These are phyloP conservation scores for Pollenia griseotomentosa DNA, from an alignment of 2,888 invertebrate species.

Conservation along the genomic window DNA sequence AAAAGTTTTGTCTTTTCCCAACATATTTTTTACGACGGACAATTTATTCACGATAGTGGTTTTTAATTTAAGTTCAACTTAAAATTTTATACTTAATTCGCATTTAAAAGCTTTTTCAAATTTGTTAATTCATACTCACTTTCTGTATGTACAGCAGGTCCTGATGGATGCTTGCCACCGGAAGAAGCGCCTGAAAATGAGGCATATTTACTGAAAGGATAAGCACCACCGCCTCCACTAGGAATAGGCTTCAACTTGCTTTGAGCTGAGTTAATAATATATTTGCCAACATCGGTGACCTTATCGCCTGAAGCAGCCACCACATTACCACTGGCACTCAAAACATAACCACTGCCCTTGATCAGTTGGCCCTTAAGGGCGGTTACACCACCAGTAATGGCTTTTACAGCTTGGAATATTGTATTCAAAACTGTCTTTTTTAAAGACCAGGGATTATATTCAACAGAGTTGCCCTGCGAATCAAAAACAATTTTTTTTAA, in stretches of 20 bases:
- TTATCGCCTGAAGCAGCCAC: constrained; percentile 91
- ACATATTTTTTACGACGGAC: no score
- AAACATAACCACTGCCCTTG: constrained; percentile 91
- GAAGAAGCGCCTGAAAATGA: constrained; percentile 82
- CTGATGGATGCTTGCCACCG: constrained; percentile 72
- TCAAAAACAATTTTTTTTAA: not conserved
- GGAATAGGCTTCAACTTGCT: constrained; percentile 85
- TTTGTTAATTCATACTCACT: constrained; percentile 80
- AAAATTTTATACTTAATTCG: no score
- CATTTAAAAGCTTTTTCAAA: not conserved
- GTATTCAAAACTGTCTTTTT: constrained; percentile 93
- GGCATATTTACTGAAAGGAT: constrained; percentile 80
- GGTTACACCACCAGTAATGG: constrained; percentile 93
- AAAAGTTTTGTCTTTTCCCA: no score
- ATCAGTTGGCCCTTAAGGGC: constrained; percentile 94
- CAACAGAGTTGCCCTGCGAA: constrained; percentile 81
- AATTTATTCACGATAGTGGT: no score
- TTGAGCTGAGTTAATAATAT: constrained; percentile 91
- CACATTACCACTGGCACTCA: constrained; percentile 88
- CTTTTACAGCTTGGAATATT: constrained; percentile 93
- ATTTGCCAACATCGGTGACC: constrained; percentile 91
- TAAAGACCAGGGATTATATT: constrained; percentile 89
- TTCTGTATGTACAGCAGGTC: constrained; percentile 81
- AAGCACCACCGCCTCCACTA: constrained; percentile 75
- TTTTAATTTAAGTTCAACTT: not conserved